These are phyloP conservation scores for Cylloceria caligata DNA, from an alignment of 2,888 invertebrate species.

Conservation along the genomic window DNA sequence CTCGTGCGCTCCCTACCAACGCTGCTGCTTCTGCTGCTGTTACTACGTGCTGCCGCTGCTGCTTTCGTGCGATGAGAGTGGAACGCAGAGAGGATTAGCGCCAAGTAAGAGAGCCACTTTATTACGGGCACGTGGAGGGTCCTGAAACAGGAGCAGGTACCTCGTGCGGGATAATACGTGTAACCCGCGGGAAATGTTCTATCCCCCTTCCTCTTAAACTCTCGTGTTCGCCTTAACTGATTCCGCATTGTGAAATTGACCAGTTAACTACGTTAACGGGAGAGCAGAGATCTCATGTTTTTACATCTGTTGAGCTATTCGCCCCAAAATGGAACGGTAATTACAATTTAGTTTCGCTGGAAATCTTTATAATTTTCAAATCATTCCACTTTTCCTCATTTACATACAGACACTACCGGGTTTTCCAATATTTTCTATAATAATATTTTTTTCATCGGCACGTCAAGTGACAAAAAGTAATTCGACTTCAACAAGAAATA, in stretches of 20 bases:
- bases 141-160: constrained; percentile 59
- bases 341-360: background rate
- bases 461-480: too few species aligned
- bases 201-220: constrained; percentile 1
- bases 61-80: constrained; percentile 33
- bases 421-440: too few species aligned
- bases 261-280: background rate
- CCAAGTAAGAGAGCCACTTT: constrained; percentile 78
- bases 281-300: background rate
- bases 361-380: background rate
- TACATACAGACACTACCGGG: too few species aligned
- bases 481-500: too few species aligned
- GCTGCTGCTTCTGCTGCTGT: constrained; percentile 22
- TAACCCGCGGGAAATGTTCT: constrained; percentile 71
- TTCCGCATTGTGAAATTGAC: constrained; percentile 30
- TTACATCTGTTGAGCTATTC: background rate
- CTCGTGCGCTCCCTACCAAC: constrained; percentile 58
- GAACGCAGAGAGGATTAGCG: constrained; percentile 59
- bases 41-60: constrained; percentile 34
- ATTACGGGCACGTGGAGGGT: constrained; percentile 81
- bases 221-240: background rate
- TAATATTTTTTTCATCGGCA: too few species aligned
- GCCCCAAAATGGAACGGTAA: background rate
- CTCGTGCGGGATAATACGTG: constrained; percentile 70
- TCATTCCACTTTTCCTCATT: background rate